Percentiles rank a stretch among this genome's conserved stretches.
These are phyloP conservation scores for Campylomormyrus numenius DNA, from an alignment of 2,113 vertebrate genomes.

Conservation along the genomic window DNA sequence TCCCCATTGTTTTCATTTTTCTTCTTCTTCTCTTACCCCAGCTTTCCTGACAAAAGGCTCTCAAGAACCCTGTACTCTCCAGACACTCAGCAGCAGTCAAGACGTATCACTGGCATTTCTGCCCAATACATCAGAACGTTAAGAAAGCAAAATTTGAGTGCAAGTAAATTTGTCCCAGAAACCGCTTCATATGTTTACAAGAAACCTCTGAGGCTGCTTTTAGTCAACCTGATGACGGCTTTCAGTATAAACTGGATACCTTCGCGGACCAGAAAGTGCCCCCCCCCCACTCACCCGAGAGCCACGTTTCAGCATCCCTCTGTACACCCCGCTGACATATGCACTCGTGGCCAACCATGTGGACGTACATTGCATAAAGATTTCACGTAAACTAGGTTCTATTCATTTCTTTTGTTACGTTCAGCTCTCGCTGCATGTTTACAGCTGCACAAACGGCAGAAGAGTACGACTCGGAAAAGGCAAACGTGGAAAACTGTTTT, in stretches of 20 bases:
- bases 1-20: neutral
- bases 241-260: neutral
- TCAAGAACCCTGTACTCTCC: neutral
- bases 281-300: neutral
- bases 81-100: neutral
- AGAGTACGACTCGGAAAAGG: neutral
- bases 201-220: neutral
- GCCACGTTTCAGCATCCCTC: neutral
- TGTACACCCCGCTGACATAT: neutral
- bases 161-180: neutral
- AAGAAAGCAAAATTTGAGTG: neutral
- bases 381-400: neutral
- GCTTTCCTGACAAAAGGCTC: neutral
- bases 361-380: neutral
- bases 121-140: too few relatives aligned
- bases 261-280: neutral
- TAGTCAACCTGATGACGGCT: neutral
- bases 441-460: neutral
- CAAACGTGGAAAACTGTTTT: neutral
- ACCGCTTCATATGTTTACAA: neutral
- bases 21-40: neutral
- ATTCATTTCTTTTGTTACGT: neutral
- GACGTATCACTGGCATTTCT: too few relatives aligned
- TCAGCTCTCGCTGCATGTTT: neutral
- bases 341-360: neutral